phyloP scores from a whole-genome alignment of 2,888 invertebrate genomes.

The Apotomis capreana region DNA sequence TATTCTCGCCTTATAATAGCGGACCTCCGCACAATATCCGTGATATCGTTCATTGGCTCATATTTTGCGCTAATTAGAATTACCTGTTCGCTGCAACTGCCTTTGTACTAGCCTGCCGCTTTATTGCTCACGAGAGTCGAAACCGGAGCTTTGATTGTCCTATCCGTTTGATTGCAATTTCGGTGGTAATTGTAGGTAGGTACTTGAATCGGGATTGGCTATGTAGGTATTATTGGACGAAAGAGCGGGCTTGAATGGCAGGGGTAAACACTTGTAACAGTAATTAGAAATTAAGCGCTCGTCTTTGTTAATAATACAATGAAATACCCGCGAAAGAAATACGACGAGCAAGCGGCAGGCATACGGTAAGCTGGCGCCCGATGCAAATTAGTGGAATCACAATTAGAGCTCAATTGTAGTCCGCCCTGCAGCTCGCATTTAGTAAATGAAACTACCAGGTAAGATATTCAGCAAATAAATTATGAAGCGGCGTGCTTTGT shows the following conservation, averaged over 20 bases:
- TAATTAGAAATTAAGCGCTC: slow-evolving; percentile 18
- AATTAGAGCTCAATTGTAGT: slow-evolving; percentile 76
- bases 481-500: slow-evolving; percentile 59
- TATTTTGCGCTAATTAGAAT: slow-evolving; percentile 70
- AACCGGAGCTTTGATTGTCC: slow-evolving; percentile 59
- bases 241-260: not conserved
- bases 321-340: slow-evolving; percentile 24
- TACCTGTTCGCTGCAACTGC: slow-evolving; percentile 65
- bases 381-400: slow-evolving; percentile 79
- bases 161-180: slow-evolving; percentile 56
- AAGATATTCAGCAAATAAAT: slow-evolving; percentile 69
- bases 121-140: slow-evolving; percentile 64
- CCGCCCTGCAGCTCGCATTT: slow-evolving; percentile 69
- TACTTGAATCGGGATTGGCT: slow-evolving; percentile 1
- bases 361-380: slow-evolving; percentile 57
- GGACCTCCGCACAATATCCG: slow-evolving; percentile 35
- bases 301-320: slow-evolving; percentile 20
- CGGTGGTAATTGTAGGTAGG: slow-evolving; percentile 36
- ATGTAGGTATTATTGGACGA: not conserved
- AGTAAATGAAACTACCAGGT: slow-evolving; percentile 71
- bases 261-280: slow-evolving; percentile 3
- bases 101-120: slow-evolving; percentile 59
- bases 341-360: slow-evolving; percentile 48
- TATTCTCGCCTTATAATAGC: slow-evolving; percentile 12
- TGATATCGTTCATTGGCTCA: slow-evolving; percentile 53